Conservation (phyloP, 2,888 invertebrate species). For the Mythimna vitellina region DNA sequence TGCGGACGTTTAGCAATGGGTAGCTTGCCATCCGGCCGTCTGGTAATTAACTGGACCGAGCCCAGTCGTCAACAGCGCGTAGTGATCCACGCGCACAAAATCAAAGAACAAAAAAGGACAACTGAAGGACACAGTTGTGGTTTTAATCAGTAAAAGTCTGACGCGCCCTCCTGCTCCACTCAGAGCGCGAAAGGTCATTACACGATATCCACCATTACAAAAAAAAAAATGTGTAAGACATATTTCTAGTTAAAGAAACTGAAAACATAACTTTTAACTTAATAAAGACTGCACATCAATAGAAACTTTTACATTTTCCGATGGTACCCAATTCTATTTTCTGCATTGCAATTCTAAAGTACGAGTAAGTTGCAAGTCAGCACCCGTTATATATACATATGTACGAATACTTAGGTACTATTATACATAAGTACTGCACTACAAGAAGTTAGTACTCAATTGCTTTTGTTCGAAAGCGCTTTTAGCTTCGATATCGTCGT, state of each 20-base stretch:
- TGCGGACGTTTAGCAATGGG: too few relatives aligned
- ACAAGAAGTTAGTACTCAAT: conserved; percentile 40
- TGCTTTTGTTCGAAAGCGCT: conserved; percentile 43
- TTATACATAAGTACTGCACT: not conserved
- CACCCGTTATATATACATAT: not conserved
- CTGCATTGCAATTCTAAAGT: not conserved
- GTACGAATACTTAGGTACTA: not conserved
- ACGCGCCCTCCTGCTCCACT: too few relatives aligned
- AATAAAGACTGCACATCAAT: not conserved
- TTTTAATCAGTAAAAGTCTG: too few relatives aligned
- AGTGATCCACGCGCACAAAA: too few relatives aligned
- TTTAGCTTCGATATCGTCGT: conserved; percentile 33
- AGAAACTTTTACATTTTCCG: not conserved
- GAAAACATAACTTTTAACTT: not conserved
- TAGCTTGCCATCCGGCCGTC: too few relatives aligned
- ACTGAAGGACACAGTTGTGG: too few relatives aligned
- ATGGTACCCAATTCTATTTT: conserved; percentile 1
- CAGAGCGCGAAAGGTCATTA: too few relatives aligned
- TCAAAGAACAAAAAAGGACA: too few relatives aligned
- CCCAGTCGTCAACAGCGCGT: too few relatives aligned
- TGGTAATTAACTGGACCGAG: too few relatives aligned
- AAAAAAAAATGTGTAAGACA: not conserved
- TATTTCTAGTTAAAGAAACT: not conserved
- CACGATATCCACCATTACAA: too few relatives aligned
- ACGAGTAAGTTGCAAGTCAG: conserved; percentile 8